These are phyloP conservation scores for Watsonalla cultraria DNA, from an alignment of 2,888 invertebrate species.

Conservation along the genomic window DNA sequence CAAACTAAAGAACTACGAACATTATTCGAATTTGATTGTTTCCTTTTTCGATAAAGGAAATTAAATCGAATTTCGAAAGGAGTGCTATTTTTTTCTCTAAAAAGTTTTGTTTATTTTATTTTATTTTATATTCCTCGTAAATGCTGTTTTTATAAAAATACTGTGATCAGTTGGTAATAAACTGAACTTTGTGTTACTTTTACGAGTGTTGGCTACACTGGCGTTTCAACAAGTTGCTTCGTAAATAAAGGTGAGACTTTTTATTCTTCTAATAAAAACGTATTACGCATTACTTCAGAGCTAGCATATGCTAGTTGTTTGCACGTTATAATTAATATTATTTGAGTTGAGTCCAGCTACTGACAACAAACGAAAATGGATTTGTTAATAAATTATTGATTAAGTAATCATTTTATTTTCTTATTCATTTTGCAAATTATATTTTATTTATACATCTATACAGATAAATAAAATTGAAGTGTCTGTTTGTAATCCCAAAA, in stretches of 20 bases:
- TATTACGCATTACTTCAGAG: background rate
- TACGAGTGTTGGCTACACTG: slow-evolving; percentile 12
- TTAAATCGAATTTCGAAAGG: background rate
- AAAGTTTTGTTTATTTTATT: background rate
- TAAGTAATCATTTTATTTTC: no score
- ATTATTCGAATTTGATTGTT: background rate
- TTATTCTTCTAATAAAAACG: background rate
- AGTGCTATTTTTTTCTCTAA: background rate
- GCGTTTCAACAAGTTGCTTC: slow-evolving; percentile 13
- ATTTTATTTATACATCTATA: no score
- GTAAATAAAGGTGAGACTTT: slow-evolving; percentile 18
- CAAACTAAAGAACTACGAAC: background rate
- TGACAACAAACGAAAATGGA: no score
- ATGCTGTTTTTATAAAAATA: background rate
- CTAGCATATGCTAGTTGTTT: no score
- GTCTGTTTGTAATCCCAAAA: no score
- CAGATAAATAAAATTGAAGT: no score
- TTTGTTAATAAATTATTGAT: no score
- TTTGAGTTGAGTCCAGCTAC: no score
- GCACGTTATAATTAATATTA: no score
- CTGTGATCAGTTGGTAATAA: slow-evolving; percentile 1
- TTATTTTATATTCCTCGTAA: background rate
- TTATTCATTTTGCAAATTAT: no score
- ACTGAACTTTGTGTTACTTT: slow-evolving; percentile 16
- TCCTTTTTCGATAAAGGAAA: background rate